phyloP scores from a whole-genome alignment of 1,140 invertebrate species.

The Drosophila persimilis region DNA sequence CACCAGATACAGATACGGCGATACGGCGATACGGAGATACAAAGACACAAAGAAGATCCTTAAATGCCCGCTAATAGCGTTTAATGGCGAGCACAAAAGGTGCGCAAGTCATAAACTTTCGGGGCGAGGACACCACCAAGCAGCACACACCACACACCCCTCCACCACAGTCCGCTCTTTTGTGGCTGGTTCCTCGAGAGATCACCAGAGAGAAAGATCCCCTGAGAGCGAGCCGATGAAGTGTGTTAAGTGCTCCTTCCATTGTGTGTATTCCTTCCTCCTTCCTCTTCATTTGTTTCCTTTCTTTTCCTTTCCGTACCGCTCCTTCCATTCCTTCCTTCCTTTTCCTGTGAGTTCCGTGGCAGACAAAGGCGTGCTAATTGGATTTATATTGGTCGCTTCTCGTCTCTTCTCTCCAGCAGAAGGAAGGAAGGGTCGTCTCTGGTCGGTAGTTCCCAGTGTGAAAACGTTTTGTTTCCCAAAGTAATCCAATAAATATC shows the following conservation, averaged over 20 bases:
- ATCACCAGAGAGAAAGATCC: background rate
- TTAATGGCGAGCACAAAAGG: slow-evolving; percentile 75
- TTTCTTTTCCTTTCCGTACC: slow-evolving; percentile 17
- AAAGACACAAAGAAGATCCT: slow-evolving; percentile 56
- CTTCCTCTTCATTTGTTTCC: slow-evolving; percentile 34
- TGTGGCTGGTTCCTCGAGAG: slow-evolving; percentile 16
- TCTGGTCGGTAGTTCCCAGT: slow-evolving; percentile 2
- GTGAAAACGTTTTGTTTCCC: slow-evolving; percentile 50
- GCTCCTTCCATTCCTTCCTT: slow-evolving; percentile 1
- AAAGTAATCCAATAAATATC: slow-evolving; percentile 26
- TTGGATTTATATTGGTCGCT: slow-evolving; percentile 73
- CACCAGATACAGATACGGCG: background rate
- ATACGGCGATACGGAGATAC: no score
- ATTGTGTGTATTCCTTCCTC: slow-evolving; percentile 54
- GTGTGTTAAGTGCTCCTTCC: slow-evolving; percentile 51
- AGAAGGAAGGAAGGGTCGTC: background rate
- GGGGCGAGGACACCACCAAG: slow-evolving; percentile 1
- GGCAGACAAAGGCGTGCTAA: slow-evolving; percentile 75
- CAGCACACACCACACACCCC: no score
- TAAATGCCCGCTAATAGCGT: slow-evolving; percentile 78
- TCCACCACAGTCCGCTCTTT: slow-evolving; percentile 29
- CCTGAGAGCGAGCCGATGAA: slow-evolving; percentile 8
- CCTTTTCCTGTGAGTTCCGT: slow-evolving; percentile 6
- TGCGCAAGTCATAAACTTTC: slow-evolving; percentile 77
- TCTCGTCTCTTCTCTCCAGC: slow-evolving; percentile 23